These are phyloP conservation scores for Orchestia grillus DNA, from an alignment of 1,140 invertebrate genomes.

Conservation along the genomic window DNA sequence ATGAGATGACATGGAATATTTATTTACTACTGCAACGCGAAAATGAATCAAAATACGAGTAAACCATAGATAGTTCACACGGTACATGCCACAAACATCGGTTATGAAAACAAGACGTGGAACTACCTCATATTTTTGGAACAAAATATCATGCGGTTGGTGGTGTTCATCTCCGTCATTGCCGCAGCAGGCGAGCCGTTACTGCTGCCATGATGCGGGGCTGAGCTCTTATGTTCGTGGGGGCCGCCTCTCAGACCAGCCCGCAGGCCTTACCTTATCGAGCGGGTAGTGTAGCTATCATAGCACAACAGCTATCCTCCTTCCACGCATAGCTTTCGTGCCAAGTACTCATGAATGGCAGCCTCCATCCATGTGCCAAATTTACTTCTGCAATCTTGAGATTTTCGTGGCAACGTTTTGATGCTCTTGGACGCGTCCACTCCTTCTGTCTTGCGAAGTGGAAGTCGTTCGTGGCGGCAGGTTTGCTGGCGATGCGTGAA, in stretches of 20 bases:
- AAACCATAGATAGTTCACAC: no score
- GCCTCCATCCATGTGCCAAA: background rate
- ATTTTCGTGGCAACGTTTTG: background rate
- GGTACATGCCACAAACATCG: background rate
- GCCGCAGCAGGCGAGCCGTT: background rate
- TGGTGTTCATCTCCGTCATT: background rate
- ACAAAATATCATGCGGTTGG: background rate
- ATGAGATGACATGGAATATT: background rate
- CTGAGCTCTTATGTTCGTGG: background rate
- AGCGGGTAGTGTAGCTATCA: background rate
- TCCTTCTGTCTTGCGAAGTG: background rate
- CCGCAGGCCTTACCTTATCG: background rate
- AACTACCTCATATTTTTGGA: background rate
- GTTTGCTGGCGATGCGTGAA: background rate
- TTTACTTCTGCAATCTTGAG: background rate
- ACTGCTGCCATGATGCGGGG: background rate
- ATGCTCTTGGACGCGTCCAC: background rate
- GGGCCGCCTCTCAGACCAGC: background rate
- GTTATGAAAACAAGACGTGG: background rate
- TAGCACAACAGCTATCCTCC: background rate
- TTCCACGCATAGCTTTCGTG: background rate
- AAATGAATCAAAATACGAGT: background rate
- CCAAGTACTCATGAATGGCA: background rate
- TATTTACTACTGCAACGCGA: background rate
- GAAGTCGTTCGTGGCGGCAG: background rate